Evolutionary conservation across 2,113 vertebrate species (phyloP).

Genomic region (Athene noctua): DNA sequence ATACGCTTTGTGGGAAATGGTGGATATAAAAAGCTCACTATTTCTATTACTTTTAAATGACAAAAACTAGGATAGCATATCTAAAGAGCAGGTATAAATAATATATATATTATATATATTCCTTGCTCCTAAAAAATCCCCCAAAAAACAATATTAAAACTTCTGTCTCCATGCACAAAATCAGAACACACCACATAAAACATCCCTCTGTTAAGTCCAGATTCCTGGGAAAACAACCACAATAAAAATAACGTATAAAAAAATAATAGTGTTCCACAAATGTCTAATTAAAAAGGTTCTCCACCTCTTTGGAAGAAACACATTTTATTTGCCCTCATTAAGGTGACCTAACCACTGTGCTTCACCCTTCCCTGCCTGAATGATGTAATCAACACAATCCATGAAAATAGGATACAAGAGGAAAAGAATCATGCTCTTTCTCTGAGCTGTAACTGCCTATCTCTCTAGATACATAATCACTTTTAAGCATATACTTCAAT

Average conservation of each 20-base stretch:
- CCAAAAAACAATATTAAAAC: background rate
- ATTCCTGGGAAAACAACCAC: constrained; percentile 52
- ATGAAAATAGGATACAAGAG: background rate
- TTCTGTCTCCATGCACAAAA: background rate
- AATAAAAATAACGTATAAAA: constrained; percentile 66
- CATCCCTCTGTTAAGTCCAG: constrained; percentile 10
- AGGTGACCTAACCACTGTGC: constrained; percentile 52
- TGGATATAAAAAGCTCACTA: background rate
- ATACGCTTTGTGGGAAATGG: background rate
- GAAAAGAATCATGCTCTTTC: background rate
- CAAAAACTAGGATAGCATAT: background rate
- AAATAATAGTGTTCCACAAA: constrained; percentile 59
- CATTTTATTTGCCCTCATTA: constrained; percentile 72
- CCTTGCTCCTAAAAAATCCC: background rate
- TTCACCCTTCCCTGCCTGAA: constrained; percentile 38
- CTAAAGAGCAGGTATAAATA: background rate
- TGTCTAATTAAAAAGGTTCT: constrained; percentile 64
- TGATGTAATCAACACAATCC: constrained; percentile 3
- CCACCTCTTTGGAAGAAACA: constrained; percentile 62
- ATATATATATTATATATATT: background rate
- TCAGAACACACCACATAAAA: constrained; percentile 8
- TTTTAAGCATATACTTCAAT: background rate
- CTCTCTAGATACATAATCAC: background rate
- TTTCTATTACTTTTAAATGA: background rate
- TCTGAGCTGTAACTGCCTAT: background rate